Base-by-base conservation (phyloP, 2,797 vertebrate species). In the Silurus lanzhouensis region DNA sequence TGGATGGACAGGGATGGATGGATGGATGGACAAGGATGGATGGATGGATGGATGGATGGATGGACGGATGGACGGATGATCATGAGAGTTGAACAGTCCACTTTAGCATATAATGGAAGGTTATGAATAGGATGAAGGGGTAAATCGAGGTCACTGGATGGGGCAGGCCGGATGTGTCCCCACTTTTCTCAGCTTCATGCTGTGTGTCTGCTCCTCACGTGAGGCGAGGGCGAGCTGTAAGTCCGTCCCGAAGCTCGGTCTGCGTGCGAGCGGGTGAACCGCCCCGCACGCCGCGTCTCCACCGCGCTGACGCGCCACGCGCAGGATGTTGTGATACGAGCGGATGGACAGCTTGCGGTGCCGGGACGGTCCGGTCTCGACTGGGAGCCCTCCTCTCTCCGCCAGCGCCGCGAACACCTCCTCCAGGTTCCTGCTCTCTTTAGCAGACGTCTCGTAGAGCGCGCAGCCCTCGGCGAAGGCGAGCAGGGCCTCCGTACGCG, bases 331-430 rank as follows among this genome's bases (percentile, higher is more conserved):
- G 83, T 95, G 95, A 86, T 95, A 96, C 0, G 94, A 95, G 0
- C 94, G 93, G 17, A 96, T 91, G n/a, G 95, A 96, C n/a, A 96
- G 91, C 74, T 92, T 95, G 44, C 94, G 93, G 83, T 96, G 95
- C 86, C 91, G 94, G 1, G 93, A 94, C 5, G 95, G 95, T 1
- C 94, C 92, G 0, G 94, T 96, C 83, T 96, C 95, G 1, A 90
- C 86, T 1, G 95, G 95, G 5, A 96, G 93, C 0, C 95, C 95
- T 0, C 95, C 93, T 20, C 84, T 90, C 85, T 90, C 93, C 0
- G 94, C 95, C 85, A 96, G 83, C 20, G 93, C 90, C 89, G 94
- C 94, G 27, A 96, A 96, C 20, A 92, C 91, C 63, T 92, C 89
- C 70, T 96, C 95, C 8, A 96, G 91, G 79, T 94, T 95, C 0